Evolutionary conservation across 2,888 invertebrate species (phyloP), one percentile per base, ranked within the genome.

Genomic region (Trichacis sp.): DNA sequence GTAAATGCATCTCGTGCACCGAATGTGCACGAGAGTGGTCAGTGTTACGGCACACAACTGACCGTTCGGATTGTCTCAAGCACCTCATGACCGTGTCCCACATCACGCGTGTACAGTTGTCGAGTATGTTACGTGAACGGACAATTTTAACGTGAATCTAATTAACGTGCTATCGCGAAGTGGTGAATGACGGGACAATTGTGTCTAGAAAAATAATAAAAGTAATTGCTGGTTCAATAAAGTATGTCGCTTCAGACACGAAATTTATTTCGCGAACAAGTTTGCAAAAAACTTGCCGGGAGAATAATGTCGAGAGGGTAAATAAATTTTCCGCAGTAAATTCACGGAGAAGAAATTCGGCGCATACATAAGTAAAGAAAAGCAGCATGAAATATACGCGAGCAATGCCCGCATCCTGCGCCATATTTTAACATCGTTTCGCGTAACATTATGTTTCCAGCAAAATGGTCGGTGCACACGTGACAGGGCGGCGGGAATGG

Each of bases 401-500:
- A 43, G 19, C 19, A 4, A 19, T 43, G 19, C 43, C 43, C 19
- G 19, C 46, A 38, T 70, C 69, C 38, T 71, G 69, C 77, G 80
- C 77, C 78, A 78, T 80, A 78, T 77, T 80, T 79, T 76, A 78
- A 76, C 76, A 78, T 77, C 77, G 74, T 77, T 77, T 75, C 77
- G 71, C 71, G 75, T 76, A 76, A 72, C 77, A 78, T 79, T 78
- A 78, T 79, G 77, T 80, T 80, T 77, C 56, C 73, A 77, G 79
- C 75, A 81, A 83, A 82, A 83, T 81, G 79, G 80, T 81, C 79
- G 78, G 73, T 73, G 77, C 80, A 78, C 80, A 79, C 81, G 80
- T 80, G 81, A 79, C 79, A 77, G 74, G 65, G 66, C 72, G 73
- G 73, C 73, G 79, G 78, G 74, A 76, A 76, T 79, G 80, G 79